Conservation (phyloP, 2,888 invertebrate species). For the Clistopyga incitator region DNA sequence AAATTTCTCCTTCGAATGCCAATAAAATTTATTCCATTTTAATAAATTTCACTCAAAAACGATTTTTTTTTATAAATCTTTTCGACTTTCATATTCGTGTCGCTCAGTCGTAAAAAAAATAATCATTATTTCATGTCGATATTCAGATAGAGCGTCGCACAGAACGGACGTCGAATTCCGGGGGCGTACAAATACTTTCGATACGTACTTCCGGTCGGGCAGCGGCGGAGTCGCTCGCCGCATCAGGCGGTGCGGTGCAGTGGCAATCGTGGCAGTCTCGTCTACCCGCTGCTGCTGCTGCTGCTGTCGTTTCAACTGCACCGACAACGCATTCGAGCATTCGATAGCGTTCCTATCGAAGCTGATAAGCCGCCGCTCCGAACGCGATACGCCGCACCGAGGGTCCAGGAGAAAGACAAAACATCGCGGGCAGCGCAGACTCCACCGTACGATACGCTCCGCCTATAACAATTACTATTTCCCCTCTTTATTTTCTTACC, state of each 20-base stretch:
- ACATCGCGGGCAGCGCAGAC: constrained; percentile 71
- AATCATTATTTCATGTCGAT: background rate
- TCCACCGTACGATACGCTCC: constrained; percentile 18
- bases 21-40: too few relatives aligned
- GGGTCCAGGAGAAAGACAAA: constrained; percentile 81
- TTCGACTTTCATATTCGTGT: background rate
- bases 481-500: constrained; percentile 38
- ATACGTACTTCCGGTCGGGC: constrained; percentile 78
- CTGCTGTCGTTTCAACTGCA: constrained; percentile 50
- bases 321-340: constrained; percentile 76
- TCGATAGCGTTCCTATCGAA: constrained; percentile 79
- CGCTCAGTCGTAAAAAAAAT: background rate
- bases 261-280: background rate
- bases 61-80: too few relatives aligned
- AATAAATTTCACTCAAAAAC: too few relatives aligned
- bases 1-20: too few relatives aligned
- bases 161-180: constrained; percentile 62
- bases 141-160: background rate
- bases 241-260: constrained; percentile 6
- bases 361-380: constrained; percentile 77
- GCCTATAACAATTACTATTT: constrained; percentile 60
- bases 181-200: constrained; percentile 73
- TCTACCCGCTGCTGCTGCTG: constrained; percentile 24
- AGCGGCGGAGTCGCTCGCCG: constrained; percentile 65
- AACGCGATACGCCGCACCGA: constrained; percentile 77